Conservation (phyloP, 1,140 invertebrate genomes). For the Eubasilissa regina region DNA sequence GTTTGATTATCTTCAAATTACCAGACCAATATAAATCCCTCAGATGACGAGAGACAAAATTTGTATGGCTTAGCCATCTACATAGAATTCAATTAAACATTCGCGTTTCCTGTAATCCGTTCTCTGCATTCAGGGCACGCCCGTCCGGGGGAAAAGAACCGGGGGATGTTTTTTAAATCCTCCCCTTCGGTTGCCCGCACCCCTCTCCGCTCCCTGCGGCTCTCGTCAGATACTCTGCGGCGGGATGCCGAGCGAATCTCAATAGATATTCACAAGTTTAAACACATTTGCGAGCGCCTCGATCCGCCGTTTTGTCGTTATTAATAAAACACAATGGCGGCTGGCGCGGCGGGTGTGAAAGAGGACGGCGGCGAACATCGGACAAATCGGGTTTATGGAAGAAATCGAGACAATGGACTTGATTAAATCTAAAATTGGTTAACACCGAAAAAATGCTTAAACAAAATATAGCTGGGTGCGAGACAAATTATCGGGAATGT, state of each 20-base stretch:
- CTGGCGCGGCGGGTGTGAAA: neutral
- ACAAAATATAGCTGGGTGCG: no score
- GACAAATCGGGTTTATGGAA: no score
- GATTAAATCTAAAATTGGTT: no score
- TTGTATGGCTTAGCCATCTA: constrained; percentile 1
- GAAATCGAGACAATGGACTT: no score
- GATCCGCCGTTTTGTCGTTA: constrained; percentile 16
- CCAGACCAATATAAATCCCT: constrained; percentile 4
- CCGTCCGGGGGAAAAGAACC: constrained; percentile 8
- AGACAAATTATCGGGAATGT: no score
- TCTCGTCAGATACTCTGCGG: neutral
- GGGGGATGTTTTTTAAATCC: constrained; percentile 1
- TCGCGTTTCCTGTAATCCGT: constrained; percentile 27
- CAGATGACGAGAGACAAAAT: constrained; percentile 15
- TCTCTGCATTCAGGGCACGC: constrained; percentile 21
- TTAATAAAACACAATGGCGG: neutral
- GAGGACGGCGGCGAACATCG: neutral
- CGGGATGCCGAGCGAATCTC: constrained; percentile 24
- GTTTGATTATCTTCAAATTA: constrained; percentile 2
- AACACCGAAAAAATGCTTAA: no score
- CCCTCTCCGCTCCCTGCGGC: neutral
- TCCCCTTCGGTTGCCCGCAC: neutral
- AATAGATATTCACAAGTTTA: constrained; percentile 23
- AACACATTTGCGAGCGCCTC: neutral
- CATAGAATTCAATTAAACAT: constrained; percentile 31